Evolutionary conservation across 1,140 invertebrate genomes (phyloP), one percentile per base, ranked within the genome.

Genomic region (Propsilocerus akamusi): DNA sequence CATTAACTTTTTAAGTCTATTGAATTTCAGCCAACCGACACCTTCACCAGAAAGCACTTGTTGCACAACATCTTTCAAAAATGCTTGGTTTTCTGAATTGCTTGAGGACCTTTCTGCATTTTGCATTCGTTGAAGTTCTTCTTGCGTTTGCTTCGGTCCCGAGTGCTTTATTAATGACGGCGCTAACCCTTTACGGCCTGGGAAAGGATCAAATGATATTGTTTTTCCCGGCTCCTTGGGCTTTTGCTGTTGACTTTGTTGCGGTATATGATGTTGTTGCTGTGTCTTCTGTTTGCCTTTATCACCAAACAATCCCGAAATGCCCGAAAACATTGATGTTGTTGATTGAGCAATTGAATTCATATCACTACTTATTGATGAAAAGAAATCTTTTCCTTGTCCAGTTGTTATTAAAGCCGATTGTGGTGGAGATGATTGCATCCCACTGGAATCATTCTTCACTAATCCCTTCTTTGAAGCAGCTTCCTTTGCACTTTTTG

Each of bases 11-110:
- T 91, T 93, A 17, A 99, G 70, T 26, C 94, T 77, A 60, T 88
- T 94, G 5, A 95, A 66, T 67, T 97, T 96, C 17, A 99, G 70
- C 90, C 95, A 98, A 26, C 94, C 91, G 12, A 99, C 83, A 3
- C 96, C 94, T 71, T 99, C 91, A 8, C 96, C 97, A 46, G 88
- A 83, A 46, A 98, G 61, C 4, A 98, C 89, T 70, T 86, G 85
- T 32, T 26, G 51, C 66, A 72, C 68, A 60, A 84, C 83, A 59
- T 91, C 86, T 58, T 84, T 86, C 2, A 92, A 68, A 60, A 91
- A 90, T 22, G 80, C 74, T 70, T 91, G 86, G 72, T 91, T 92
- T 62, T 91, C 87, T 11, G 76, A 74, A 64, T 87, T 86, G 30
- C 79, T 81, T 25, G 78, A 77, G 12, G 78, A 78, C 50, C 80